Base-by-base conservation (phyloP, 2,888 invertebrate genomes). In the Cylloceria caligata region DNA sequence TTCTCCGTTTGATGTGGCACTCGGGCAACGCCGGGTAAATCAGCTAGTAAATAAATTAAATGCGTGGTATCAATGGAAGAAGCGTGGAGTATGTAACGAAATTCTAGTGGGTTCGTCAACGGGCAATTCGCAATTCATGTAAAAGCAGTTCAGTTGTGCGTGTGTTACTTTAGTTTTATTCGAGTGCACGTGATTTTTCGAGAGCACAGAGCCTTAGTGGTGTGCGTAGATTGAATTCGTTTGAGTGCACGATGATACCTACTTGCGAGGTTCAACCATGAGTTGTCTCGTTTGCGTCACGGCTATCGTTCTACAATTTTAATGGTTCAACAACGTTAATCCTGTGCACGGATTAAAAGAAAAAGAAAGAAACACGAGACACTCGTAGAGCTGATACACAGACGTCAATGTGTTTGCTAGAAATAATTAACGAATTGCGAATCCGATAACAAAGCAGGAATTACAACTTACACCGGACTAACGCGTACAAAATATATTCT, bases 151-250 rank as follows among this genome's bases (percentile, higher is more conserved):
- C 49, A 21, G 47, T 68, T 55, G 27, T 55, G 55, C 49, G 39
- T 55, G 55, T 57, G 39, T 72, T 45, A 45, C 72, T 81, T 77
- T 52, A 47, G 67, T 62, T 21, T 52, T 34, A 19, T 24, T 42
- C 11, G 36, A 49, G 62, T 45, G 47, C 47, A 16, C 7, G 21
- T 39, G 16, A 39, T 55, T 76, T 76, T 75, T 67, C 67, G 27
- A 45, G 49, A 55, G 76, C 52, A 52, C 65, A 19, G 19, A 3
- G 30, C 21, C n/a, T 3, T 13, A 0, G 42, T 21, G 62, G 42
- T 11, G 52, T 34, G 68, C 42, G 60, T 68, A 81, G 76, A 81
- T 81, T 76, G 81, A 68, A 81, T 81, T 81, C 13, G 42, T 68
- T 57, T 24, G 49, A 76, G 72, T 73, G 72, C 62, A 45, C 72